Conservation (phyloP, 2,113 vertebrate species). For the Psephotus haematonotus region DNA sequence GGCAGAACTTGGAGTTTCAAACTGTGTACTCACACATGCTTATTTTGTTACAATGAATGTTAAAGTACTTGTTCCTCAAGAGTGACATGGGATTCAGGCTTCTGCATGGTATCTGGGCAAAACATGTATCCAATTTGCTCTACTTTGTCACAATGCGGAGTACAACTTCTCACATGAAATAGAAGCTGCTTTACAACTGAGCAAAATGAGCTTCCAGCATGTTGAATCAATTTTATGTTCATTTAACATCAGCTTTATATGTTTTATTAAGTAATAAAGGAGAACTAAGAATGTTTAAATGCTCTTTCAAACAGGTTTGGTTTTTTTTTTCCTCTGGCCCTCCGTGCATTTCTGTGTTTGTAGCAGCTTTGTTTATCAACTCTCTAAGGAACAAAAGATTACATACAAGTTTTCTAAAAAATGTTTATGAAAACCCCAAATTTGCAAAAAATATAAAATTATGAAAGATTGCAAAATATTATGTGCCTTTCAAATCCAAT, state of each 20-base stretch:
- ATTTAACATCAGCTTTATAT: not conserved
- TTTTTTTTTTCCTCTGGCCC: too few relatives aligned
- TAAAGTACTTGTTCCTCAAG: not conserved
- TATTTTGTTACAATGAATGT: not conserved
- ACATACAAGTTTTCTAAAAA: not conserved
- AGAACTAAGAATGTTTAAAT: not conserved
- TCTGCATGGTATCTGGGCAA: not conserved
- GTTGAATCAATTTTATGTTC: not conserved
- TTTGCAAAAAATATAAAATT: not conserved
- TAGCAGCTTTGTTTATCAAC: not conserved
- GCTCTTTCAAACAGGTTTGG: not conserved
- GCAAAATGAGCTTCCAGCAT: not conserved
- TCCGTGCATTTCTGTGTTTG: not conserved
- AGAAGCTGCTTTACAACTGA: not conserved
- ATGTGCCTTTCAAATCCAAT: not conserved
- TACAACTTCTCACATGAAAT: not conserved
- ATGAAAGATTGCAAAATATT: not conserved
- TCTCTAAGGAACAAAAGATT: not conserved
- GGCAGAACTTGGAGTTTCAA: not conserved
- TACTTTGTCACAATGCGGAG: not conserved
- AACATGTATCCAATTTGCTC: not conserved
- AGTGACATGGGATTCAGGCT: not conserved
- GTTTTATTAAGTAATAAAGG: not conserved
- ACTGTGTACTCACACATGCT: not conserved
- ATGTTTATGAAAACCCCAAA: not conserved